Evolutionary conservation across 2,888 invertebrate species (phyloP).

Genomic region (Homarus gammarus): DNA sequence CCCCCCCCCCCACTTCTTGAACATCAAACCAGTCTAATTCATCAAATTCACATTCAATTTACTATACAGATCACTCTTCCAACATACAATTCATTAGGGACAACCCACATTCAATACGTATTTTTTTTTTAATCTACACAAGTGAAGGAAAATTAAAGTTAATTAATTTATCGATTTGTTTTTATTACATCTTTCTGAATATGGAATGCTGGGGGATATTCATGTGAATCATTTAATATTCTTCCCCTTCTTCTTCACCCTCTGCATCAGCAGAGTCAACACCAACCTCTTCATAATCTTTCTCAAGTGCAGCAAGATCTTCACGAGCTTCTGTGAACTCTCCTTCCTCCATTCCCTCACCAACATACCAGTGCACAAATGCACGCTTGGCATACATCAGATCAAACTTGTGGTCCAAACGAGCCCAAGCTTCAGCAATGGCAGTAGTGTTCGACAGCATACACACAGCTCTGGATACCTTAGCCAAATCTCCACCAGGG

Average conservation of each 20-base stretch:
- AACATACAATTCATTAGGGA: too few relatives aligned
- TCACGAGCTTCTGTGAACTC: slow-evolving; percentile 80
- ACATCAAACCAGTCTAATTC: too few relatives aligned
- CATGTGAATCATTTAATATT: not conserved
- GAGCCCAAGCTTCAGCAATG: slow-evolving; percentile 97
- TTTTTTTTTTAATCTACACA: too few relatives aligned
- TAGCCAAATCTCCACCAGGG: slow-evolving; percentile 86
- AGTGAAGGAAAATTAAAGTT: too few relatives aligned
- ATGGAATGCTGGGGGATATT: too few relatives aligned
- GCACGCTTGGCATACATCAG: slow-evolving; percentile 98
- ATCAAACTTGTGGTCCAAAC: slow-evolving; percentile 97
- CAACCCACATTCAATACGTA: too few relatives aligned
- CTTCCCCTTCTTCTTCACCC: slow-evolving; percentile 38
- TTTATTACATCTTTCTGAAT: too few relatives aligned
- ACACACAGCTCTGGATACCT: slow-evolving; percentile 88
- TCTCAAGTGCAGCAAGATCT: slow-evolving; percentile 79
- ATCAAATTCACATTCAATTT: too few relatives aligned
- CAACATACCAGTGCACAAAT: slow-evolving; percentile 92
- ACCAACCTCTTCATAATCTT: slow-evolving; percentile 80
- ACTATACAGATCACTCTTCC: too few relatives aligned
- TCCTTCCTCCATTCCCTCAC: slow-evolving; percentile 58
- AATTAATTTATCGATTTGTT: too few relatives aligned
- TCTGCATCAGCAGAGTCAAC: slow-evolving; percentile 54
- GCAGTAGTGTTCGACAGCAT: slow-evolving; percentile 96
- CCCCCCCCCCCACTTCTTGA: too few relatives aligned